Conservation (phyloP, 2,888 invertebrate species). For the Andrena trimmerana region DNA sequence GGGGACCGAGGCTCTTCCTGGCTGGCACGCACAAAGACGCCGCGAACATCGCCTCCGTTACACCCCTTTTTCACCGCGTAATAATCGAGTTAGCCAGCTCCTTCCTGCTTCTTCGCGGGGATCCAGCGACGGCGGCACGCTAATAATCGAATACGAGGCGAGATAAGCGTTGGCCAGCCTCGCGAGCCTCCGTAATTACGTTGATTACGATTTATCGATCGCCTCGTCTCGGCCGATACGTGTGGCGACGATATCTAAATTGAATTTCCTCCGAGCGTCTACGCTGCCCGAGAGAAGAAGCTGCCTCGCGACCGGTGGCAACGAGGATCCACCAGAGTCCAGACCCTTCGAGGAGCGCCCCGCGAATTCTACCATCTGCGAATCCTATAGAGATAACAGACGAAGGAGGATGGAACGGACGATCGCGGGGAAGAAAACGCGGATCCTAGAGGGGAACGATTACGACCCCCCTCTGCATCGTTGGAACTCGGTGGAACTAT, state of each 20-base stretch:
- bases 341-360: too few species aligned
- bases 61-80: conserved; percentile 16
- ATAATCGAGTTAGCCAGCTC: conserved; percentile 28
- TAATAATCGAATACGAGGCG: conserved; percentile 19
- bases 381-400: too few species aligned
- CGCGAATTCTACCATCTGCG: too few species aligned
- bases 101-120: conserved; percentile 46
- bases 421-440: too few species aligned
- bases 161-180: conserved; percentile 45
- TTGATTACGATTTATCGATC: conserved; percentile 66
- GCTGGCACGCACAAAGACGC: conserved; percentile 22
- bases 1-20: conserved; percentile 18
- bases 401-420: too few species aligned
- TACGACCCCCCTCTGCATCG: too few species aligned
- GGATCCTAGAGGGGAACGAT: too few species aligned
- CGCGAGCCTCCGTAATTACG: conserved; percentile 50
- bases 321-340: too few species aligned
- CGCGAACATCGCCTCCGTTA: conserved; percentile 36
- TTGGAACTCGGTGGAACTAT: neutral
- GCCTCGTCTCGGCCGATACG: conserved; percentile 1
- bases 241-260: conserved; percentile 59
- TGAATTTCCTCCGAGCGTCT: conserved; percentile 45
- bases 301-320: too few species aligned
- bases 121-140: conserved; percentile 12
- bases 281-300: too few species aligned